These are phyloP conservation scores for Caenorhabditis uteleia DNA, from an alignment of 2,888 invertebrate genomes.

Conservation along the genomic window DNA sequence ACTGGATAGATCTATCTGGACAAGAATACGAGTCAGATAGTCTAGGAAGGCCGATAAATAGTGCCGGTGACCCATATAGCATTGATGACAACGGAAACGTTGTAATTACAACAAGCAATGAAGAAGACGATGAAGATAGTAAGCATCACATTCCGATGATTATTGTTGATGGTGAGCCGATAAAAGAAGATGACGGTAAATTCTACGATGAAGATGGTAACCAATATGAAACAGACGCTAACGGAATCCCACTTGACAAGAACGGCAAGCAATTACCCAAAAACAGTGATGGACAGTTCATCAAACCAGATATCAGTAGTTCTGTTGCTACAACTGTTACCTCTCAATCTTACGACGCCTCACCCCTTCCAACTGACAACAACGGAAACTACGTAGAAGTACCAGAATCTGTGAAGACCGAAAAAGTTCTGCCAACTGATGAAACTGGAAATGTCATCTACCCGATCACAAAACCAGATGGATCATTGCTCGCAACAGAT, in stretches of 20 bases:
- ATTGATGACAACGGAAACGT: conserved; percentile 32
- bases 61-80: conserved; percentile 33
- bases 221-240: conserved; percentile 26
- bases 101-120: conserved; percentile 31
- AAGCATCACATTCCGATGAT: conserved; percentile 29
- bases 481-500: conserved; percentile 3
- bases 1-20: conserved; percentile 38
- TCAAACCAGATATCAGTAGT: too few relatives aligned
- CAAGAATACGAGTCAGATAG: conserved; percentile 44
- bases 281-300: conserved; percentile 24
- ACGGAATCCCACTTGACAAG: conserved; percentile 26
- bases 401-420: conserved; percentile 39
- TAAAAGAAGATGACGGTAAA: conserved; percentile 30
- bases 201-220: conserved; percentile 37
- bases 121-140: conserved; percentile 12
- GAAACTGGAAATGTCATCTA: conserved; percentile 37
- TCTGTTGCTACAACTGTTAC: conserved; percentile 44
- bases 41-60: conserved; percentile 37
- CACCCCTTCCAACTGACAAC: conserved; percentile 37
- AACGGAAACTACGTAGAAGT: conserved; percentile 36
- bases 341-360: conserved; percentile 28
- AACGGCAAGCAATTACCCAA: conserved; percentile 38
- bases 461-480: conserved; percentile 37
- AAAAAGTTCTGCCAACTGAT: conserved; percentile 40
- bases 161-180: conserved; percentile 40